Evolutionary conservation across 2,797 vertebrate species (phyloP), one percentile per base, ranked within the genome.

Genomic region (Paedocypris micromegethes): DNA sequence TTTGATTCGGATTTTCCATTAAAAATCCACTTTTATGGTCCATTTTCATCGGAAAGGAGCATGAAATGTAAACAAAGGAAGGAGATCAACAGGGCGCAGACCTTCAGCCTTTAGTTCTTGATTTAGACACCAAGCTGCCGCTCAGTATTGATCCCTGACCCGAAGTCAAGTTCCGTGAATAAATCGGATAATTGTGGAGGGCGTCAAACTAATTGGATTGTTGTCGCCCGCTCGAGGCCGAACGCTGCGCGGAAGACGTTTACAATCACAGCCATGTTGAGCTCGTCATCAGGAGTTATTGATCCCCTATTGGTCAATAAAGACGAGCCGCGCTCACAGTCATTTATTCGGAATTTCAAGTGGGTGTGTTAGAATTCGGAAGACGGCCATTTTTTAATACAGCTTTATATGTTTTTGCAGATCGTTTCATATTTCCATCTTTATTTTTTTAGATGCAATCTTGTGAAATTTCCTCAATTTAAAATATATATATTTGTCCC

Each of bases 181-280:
- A 85, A 91, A 89, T 91, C 88, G 86, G 87, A 86, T 91, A 90
- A 91, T 91, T 90, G 87, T 90, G 89, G 87, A 87, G 56, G 76
- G 79, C 89, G 88, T 90, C 66, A 75, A 85, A 82, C 86, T 90
- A 90, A 91, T 91, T 91, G 87, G 86, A 91, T 90, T 91, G 90
- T 90, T 75, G 88, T 86, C 88, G 88, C 90, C 79, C 75, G 83
- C 89, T 87, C 54, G 79, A 84, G 87, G 90, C 84, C 72, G 74
- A 78, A 72, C 66, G 78, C 77, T 81, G 80, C 62, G 38, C 58
- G 73, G 77, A 81, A 72, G 47, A 78, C 83, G 80, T 81, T 83
- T 86, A 83, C 83, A 83, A 77, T 82, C 79, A 82, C 78, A 82
- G 9, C 56, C 79, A 78, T 82, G 84, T 87, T 72, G 49, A 52